Evolutionary conservation across 2,113 vertebrate species (phyloP), one percentile per base, ranked within the genome.

Genomic region (Salvelinus sp.): DNA sequence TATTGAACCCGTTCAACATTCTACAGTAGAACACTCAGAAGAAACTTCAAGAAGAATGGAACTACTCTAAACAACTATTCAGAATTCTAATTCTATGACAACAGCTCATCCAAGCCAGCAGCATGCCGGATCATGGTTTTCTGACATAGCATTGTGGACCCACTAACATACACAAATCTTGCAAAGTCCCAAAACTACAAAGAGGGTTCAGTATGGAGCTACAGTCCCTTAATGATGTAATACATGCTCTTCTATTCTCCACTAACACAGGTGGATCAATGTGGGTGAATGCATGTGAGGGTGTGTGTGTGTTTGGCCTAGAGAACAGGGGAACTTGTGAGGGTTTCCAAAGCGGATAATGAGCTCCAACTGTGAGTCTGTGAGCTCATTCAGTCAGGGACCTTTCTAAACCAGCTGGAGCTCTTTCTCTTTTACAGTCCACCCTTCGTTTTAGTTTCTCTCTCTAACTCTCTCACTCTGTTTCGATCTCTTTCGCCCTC

Each of bases 291-390:
- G 66, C 60, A 58, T 20, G 64, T 20, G 62, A 76, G 33, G 2
- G 33, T 38, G 33, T 38, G 38, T 44, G 9, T 10, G 38, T 44
- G 7, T 44, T 10, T 80, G 79, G 76, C 18, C 33, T n/a, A 7
- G 6, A 69, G 18, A 89, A 77, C 82, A 77, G 54, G 65, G 65
- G 63, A 77, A 68, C 64, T 72, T 79, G 70, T 82, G 76, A 44
- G 69, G 54, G 70, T 80, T 44, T 33, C 67, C 30, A 69, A 69
- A 12, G 6, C 22, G 33, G 12, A 30, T 83, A 78, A 87, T 85
- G 69, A 79, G 84, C 76, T 80, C 85, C 80, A 79, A 87, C 83
- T 87, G 83, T 79, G 77, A 33, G 67, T 44, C 33, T 12, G 30
- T 69, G 67, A 87, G 74, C 78, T 84, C 80, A 76, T 81, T 82